phyloP scores from a whole-genome alignment of 2,888 invertebrate species.

The Caprella mutica region DNA sequence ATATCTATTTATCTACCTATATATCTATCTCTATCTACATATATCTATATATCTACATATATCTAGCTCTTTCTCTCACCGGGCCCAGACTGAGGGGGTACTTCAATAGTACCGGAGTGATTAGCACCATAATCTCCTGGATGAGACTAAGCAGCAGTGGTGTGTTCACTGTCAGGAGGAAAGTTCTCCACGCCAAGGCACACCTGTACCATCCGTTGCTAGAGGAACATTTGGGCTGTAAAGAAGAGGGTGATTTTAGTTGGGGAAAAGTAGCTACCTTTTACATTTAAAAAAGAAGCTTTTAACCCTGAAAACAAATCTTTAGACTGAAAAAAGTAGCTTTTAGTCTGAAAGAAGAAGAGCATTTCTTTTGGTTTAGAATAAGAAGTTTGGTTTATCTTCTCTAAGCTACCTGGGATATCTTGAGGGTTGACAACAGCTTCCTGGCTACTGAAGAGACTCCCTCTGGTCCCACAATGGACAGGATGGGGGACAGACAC shows the following conservation, averaged over 20 bases:
- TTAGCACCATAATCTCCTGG: conserved; percentile 9
- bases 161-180: conserved; percentile 19
- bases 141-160: conserved; percentile 22
- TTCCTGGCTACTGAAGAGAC: conserved; percentile 26
- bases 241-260: neutral
- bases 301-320: too few relatives aligned
- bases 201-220: conserved; percentile 19
- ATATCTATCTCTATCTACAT: conserved; percentile 6
- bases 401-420: conserved; percentile 24
- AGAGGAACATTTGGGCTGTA: conserved; percentile 21
- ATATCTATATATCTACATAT: conserved; percentile 3
- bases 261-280: neutral
- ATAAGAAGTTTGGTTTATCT: conserved; percentile 18
- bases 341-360: conserved; percentile 18
- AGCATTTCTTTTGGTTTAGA: conserved; percentile 20
- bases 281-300: too few relatives aligned
- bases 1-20: conserved; percentile 5
- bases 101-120: conserved; percentile 1
- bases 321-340: too few relatives aligned
- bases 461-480: conserved; percentile 23
- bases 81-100: conserved; percentile 1
- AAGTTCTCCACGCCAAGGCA: conserved; percentile 18
- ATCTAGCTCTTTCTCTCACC: neutral
- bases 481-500: conserved; percentile 23
- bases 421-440: conserved; percentile 29